Evolutionary conservation across 2,113 vertebrate genomes (phyloP).

Genomic region (Orientallactaga bullata): DNA sequence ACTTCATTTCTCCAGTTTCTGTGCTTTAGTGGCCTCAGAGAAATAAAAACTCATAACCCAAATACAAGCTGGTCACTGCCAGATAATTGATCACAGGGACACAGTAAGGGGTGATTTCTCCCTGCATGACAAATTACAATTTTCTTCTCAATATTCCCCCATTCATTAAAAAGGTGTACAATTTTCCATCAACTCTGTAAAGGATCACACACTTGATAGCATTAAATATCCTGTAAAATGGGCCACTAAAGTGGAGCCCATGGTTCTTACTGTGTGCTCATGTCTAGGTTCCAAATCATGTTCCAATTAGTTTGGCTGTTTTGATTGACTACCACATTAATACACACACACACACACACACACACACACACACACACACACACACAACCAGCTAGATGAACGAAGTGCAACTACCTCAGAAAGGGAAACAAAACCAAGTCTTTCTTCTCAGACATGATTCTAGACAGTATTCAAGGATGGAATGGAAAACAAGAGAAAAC

Average conservation of each 20-base stretch:
- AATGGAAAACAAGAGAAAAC: slow-evolving; percentile 59
- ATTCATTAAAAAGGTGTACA: slow-evolving; percentile 35
- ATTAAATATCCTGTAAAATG: slow-evolving; percentile 34
- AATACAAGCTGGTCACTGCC: slow-evolving; percentile 27
- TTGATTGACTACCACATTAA: slow-evolving; percentile 27
- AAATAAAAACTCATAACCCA: slow-evolving; percentile 65
- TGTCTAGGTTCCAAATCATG: slow-evolving; percentile 40
- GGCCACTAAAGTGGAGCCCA: neutral
- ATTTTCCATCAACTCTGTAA: slow-evolving; percentile 48
- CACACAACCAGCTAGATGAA: neutral
- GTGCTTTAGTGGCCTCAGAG: slow-evolving; percentile 55
- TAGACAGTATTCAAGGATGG: slow-evolving; percentile 1
- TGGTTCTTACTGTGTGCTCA: neutral
- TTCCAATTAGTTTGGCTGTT: slow-evolving; percentile 42
- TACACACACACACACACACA: no score
- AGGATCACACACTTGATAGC: slow-evolving; percentile 20
- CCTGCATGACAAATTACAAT: neutral
- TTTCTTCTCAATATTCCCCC: neutral
- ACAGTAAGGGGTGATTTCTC: slow-evolving; percentile 5
- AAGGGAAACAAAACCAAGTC: slow-evolving; percentile 4
- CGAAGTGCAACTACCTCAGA: neutral
- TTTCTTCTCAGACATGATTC: slow-evolving; percentile 40
- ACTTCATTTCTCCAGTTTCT: slow-evolving; percentile 40
- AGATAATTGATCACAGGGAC: neutral
- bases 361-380: no score